phyloP scores from a whole-genome alignment of 2,113 vertebrate genomes.

The Dolichotis patagonum region DNA sequence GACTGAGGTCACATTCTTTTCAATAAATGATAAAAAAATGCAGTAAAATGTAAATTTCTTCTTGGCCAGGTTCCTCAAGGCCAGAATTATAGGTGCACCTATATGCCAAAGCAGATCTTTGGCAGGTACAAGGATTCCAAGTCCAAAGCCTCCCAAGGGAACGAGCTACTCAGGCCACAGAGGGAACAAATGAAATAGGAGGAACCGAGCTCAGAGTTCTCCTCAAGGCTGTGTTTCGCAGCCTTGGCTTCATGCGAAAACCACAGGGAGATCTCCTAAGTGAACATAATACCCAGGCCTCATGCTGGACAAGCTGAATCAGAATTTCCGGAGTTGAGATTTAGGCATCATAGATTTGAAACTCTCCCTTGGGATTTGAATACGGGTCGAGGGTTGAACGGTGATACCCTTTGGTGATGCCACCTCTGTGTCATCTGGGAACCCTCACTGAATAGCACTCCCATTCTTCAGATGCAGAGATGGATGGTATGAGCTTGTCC shows the following conservation, averaged over 20 bases:
- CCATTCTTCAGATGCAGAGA: not conserved
- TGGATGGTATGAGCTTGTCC: not conserved
- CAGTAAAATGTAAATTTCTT: constrained; percentile 26
- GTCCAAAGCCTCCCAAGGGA: not conserved
- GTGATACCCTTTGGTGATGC: not conserved
- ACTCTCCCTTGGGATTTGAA: not conserved
- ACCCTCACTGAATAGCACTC: not conserved
- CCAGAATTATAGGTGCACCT: not conserved
- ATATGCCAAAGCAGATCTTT: not conserved
- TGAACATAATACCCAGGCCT: not conserved
- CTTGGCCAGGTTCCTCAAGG: not conserved
- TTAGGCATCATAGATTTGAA: not conserved
- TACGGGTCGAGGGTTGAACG: not conserved
- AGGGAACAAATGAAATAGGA: not conserved
- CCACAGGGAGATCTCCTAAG: not conserved
- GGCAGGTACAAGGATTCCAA: not conserved
- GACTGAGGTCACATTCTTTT: not conserved
- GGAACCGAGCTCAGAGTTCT: not conserved
- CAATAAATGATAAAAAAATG: not conserved
- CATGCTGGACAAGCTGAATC: not conserved
- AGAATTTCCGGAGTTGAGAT: not conserved
- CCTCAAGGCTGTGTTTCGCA: not conserved
- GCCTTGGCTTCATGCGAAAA: not conserved
- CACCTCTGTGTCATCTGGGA: not conserved
- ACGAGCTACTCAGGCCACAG: not conserved